A percentile compares a stretch with the other conserved stretches of the same genome.
phyloP scores from a whole-genome alignment of 2,797 vertebrate species.

The Phoebastria nigripes region DNA sequence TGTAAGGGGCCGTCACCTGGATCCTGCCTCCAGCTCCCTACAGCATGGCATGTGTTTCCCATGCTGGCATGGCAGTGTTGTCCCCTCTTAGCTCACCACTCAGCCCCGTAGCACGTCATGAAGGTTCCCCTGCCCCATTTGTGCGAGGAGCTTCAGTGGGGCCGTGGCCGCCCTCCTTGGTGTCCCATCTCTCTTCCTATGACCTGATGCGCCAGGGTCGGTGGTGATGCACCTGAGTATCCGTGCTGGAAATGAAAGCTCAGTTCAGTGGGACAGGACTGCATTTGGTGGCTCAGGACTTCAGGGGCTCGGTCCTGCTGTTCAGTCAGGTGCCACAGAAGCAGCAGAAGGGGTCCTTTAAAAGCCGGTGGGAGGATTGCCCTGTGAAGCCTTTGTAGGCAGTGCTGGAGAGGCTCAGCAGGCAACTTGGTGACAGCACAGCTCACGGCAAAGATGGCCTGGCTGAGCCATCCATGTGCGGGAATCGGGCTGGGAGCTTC shows the following conservation, averaged over 20 bases:
- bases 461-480: rapidly evolving
- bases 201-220: rapidly evolving
- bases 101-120: rapidly evolving
- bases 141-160: not conserved
- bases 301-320: not conserved
- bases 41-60: not conserved
- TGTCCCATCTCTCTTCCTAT: not conserved
- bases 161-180: not conserved
- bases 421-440: not conserved
- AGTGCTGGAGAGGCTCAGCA: not conserved
- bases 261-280: not conserved
- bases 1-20: not conserved
- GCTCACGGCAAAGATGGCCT: not conserved
- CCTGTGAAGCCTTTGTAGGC: not conserved
- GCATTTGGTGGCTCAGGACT: not conserved
- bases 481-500: not conserved
- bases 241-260: not conserved
- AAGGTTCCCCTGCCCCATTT: not conserved
- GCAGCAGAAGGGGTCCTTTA: not conserved
- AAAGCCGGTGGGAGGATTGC: not conserved
- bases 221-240: too few relatives aligned
- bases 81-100: not conserved
- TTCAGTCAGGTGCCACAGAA: not conserved
- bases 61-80: not conserved
- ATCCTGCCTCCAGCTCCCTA: not conserved